Conservation (phyloP, 2,113 vertebrate species). For the Rhineura floridana region DNA sequence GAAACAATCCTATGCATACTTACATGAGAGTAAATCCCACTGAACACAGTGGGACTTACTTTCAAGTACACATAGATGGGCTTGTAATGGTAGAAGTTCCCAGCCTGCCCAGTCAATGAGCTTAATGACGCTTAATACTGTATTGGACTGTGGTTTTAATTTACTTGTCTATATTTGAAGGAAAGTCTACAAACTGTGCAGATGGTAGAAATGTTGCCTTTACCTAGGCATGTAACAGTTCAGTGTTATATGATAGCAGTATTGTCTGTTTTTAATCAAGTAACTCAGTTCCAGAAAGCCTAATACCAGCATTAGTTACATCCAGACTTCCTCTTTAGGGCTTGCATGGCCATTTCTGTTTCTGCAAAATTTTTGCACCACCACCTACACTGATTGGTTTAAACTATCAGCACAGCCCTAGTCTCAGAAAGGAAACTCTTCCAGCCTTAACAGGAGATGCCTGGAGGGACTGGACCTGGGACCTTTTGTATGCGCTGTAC, state of each 20-base stretch:
- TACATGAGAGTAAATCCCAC: too few species aligned
- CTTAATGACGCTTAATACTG: not conserved
- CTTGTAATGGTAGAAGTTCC: conserved; percentile 61
- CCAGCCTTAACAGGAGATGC: not conserved
- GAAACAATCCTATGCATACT: conserved; percentile 50
- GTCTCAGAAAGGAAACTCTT: too few species aligned
- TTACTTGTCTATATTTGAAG: conserved; percentile 59
- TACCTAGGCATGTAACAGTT: conserved; percentile 38
- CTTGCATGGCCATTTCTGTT: not conserved
- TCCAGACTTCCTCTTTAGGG: not conserved
- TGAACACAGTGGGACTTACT: too few species aligned
- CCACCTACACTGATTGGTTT: not conserved
- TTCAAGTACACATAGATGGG: too few species aligned
- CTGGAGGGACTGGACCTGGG: not conserved
- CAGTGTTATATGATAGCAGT: not conserved
- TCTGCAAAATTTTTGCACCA: not conserved
- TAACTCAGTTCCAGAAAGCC: not conserved
- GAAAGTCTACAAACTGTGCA: conserved; percentile 56
- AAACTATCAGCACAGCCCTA: too few species aligned
- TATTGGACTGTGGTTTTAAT: conserved; percentile 27
- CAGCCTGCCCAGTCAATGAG: conserved; percentile 59
- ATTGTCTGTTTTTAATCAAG: conserved; percentile 60
- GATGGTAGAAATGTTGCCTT: conserved; percentile 55
- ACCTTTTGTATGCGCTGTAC: not conserved
- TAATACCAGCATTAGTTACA: not conserved